Percentiles rank a stretch among this genome's conserved stretches.
phyloP scores from a whole-genome alignment of 2,797 vertebrate genomes.

The Gadopsis bispinosus region DNA sequence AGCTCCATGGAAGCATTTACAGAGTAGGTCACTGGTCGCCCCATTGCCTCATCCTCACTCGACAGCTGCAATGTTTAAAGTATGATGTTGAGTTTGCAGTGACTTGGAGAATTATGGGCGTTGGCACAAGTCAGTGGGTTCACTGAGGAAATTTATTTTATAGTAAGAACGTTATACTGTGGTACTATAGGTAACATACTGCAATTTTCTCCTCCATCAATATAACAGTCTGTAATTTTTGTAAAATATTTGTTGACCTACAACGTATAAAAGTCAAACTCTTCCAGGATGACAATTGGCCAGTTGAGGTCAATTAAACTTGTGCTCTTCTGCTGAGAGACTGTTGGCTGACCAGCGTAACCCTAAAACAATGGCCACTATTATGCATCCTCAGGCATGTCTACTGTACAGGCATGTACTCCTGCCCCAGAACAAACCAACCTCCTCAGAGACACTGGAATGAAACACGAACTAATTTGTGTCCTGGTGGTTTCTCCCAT shows the following conservation, averaged over 20 bases:
- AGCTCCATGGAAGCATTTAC: slow-evolving; percentile 60
- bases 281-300: slow-evolving; percentile 35
- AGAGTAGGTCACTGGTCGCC: slow-evolving; percentile 38
- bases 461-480: slow-evolving; percentile 75
- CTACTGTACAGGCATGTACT: slow-evolving; percentile 48
- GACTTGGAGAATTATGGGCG: slow-evolving; percentile 46
- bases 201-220: slow-evolving; percentile 44
- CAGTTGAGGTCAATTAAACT: slow-evolving; percentile 57
- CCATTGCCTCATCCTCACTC: slow-evolving; percentile 63
- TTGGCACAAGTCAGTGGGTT: slow-evolving; percentile 52
- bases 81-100: slow-evolving; percentile 49
- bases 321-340: slow-evolving; percentile 43
- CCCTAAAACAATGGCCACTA: slow-evolving; percentile 61
- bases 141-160: slow-evolving; percentile 39
- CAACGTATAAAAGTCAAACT: slow-evolving; percentile 28
- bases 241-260: slow-evolving; percentile 49
- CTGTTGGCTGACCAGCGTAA: slow-evolving; percentile 44
- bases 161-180: slow-evolving; percentile 17
- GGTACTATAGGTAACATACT: slow-evolving; percentile 30
- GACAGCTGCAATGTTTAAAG: slow-evolving; percentile 48
- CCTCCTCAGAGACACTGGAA: slow-evolving; percentile 67
- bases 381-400: slow-evolving; percentile 61
- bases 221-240: slow-evolving; percentile 34
- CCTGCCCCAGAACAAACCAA: slow-evolving; percentile 61
- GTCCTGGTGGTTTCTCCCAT: slow-evolving; percentile 72